A percentile compares a stretch with the other conserved stretches of the same genome.
Conservation (phyloP, 2,113 vertebrate genomes). For the Caloenas nicobarica region DNA sequence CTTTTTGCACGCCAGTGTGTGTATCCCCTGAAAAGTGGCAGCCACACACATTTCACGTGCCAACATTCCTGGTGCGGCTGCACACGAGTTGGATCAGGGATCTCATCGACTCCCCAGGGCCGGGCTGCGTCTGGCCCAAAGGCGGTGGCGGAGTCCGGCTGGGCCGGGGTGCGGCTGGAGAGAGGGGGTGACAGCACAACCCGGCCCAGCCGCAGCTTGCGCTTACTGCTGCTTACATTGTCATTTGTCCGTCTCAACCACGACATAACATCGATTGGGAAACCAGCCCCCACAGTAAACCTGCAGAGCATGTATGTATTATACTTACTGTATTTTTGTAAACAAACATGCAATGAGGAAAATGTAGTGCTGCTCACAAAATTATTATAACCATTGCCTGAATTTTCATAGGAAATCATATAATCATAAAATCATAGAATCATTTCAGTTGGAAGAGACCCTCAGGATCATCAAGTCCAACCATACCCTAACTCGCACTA, state of each 20-base stretch:
- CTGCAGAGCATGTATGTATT: not conserved
- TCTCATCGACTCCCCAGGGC: not conserved
- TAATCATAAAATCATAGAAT: no score
- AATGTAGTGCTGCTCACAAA: not conserved
- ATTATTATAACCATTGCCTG: not conserved
- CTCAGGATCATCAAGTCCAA: no score
- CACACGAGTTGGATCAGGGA: not conserved
- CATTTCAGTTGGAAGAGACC: no score
- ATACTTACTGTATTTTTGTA: not conserved
- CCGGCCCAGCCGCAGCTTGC: not conserved
- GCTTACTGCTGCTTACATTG: not conserved
- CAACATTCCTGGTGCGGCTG: not conserved
- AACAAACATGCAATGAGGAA: not conserved
- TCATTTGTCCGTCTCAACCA: no score
- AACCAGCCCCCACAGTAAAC: not conserved
- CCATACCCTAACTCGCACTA: no score
- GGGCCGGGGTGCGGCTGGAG: not conserved
- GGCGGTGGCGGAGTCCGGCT: not conserved
- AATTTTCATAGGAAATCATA: not conserved
- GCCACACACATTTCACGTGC: not conserved
- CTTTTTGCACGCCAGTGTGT: fast-evolving
- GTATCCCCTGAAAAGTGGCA: not conserved
- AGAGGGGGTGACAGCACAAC: not conserved
- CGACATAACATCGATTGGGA: constrained; percentile 9
- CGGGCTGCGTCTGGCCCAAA: not conserved